These are phyloP conservation scores for Listronotus bonariensis DNA, from an alignment of 1,140 invertebrate species.

Conservation along the genomic window DNA sequence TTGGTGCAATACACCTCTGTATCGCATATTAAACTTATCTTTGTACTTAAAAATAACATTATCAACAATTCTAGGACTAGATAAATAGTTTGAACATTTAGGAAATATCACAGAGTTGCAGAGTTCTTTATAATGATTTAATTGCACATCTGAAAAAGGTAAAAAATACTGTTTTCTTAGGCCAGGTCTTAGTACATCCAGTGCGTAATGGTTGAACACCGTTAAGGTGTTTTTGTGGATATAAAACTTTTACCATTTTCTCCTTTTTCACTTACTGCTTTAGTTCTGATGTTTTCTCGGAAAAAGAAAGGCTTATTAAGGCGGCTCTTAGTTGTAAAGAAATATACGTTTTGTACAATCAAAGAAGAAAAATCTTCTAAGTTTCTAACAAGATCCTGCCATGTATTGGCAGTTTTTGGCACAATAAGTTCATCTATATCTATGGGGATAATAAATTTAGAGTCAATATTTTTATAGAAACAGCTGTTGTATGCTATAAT, in stretches of 20 bases:
- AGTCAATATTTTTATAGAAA: slow-evolving; percentile 69
- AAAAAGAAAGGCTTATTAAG: slow-evolving; percentile 46
- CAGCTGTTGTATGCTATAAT: slow-evolving; percentile 76
- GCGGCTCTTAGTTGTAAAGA: slow-evolving; percentile 53
- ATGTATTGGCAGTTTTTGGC: slow-evolving; percentile 63
- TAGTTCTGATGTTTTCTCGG: slow-evolving; percentile 41
- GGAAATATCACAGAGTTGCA: slow-evolving; percentile 46
- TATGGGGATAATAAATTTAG: slow-evolving; percentile 68
- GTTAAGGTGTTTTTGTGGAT: slow-evolving; percentile 67
- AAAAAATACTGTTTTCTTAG: slow-evolving; percentile 58
- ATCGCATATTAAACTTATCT: slow-evolving; percentile 35
- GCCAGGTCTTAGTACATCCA: slow-evolving; percentile 63
- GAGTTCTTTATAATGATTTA: slow-evolving; percentile 64
- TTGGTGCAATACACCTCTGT: slow-evolving; percentile 22
- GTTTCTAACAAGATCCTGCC: slow-evolving; percentile 59
- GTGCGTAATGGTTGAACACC: slow-evolving; percentile 76
- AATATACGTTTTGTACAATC: slow-evolving; percentile 68
- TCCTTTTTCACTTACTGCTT: slow-evolving; percentile 62
- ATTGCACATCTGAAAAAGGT: slow-evolving; percentile 59
- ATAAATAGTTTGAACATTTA: slow-evolving; percentile 44
- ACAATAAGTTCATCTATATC: slow-evolving; percentile 75
- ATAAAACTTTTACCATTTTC: slow-evolving; percentile 75
- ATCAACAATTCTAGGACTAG: slow-evolving; percentile 46
- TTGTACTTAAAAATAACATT: slow-evolving; percentile 42
- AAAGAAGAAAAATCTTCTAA: slow-evolving; percentile 63